Conservation (phyloP, 2,888 invertebrate species). For the Conchocele bisecta region DNA sequence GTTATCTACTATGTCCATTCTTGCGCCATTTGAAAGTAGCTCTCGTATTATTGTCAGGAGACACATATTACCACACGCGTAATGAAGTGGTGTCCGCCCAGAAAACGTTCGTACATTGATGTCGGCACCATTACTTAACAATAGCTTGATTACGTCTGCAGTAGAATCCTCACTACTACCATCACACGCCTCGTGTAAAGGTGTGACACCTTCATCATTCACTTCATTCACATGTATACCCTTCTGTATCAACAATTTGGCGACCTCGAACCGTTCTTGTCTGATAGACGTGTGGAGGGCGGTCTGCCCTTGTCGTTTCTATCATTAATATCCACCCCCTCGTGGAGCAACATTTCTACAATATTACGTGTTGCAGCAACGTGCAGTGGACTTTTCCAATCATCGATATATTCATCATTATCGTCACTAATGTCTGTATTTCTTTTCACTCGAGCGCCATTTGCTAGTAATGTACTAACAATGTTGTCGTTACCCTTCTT, state of each 20-base stretch:
- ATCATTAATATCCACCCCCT: neutral
- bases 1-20: neutral
- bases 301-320: neutral
- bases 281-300: neutral
- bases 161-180: neutral
- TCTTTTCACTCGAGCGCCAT: neutral
- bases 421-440: neutral
- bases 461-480: neutral
- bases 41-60: too few species aligned
- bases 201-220: slow-evolving; percentile 19
- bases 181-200: slow-evolving; percentile 34
- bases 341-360: neutral
- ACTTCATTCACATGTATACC: slow-evolving; percentile 31
- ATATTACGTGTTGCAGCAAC: neutral
- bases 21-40: neutral
- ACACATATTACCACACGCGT: too few species aligned
- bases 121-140: slow-evolving; percentile 25
- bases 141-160: slow-evolving; percentile 1
- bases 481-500: neutral
- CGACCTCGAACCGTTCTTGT: neutral
- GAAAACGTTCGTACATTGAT: neutral
- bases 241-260: slow-evolving; percentile 13
- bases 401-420: too few species aligned
- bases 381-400: neutral
- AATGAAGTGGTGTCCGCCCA: neutral